These are phyloP conservation scores for Epirrhoe alternata DNA, from an alignment of 2,888 invertebrate genomes.

Conservation along the genomic window DNA sequence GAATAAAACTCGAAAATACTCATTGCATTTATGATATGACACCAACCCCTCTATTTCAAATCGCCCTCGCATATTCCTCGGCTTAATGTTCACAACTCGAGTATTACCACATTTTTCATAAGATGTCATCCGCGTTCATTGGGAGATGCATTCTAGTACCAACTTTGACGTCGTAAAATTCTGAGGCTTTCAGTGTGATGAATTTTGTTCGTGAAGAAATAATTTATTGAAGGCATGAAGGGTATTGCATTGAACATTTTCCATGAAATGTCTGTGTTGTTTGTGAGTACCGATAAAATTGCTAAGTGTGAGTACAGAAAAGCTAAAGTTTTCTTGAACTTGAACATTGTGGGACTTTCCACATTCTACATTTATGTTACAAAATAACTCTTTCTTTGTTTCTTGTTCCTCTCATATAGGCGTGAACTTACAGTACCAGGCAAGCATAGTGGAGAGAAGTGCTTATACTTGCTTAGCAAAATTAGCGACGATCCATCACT, in stretches of 20 bases:
- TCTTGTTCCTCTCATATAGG: too few relatives aligned
- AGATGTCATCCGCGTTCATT: constrained; percentile 57
- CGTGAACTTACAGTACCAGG: too few relatives aligned
- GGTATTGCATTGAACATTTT: background rate
- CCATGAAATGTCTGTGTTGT: too few relatives aligned
- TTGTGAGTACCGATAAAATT: too few relatives aligned
- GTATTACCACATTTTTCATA: constrained; percentile 75
- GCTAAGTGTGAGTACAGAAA: too few relatives aligned
- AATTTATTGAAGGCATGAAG: constrained; percentile 1
- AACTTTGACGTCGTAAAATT: constrained; percentile 20
- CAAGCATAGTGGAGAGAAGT: too few relatives aligned
- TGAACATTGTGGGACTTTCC: too few relatives aligned
- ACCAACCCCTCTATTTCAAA: constrained; percentile 62
- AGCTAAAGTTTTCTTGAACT: too few relatives aligned
- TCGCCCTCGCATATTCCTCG: constrained; percentile 75
- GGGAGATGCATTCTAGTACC: constrained; percentile 38
- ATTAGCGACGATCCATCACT: background rate
- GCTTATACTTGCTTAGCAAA: background rate
- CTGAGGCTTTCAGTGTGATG: constrained; percentile 20
- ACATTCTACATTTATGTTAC: too few relatives aligned
- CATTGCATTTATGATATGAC: constrained; percentile 1
- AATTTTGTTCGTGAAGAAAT: constrained; percentile 22
- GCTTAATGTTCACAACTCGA: constrained; percentile 67
- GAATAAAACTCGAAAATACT: background rate
- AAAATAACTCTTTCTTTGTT: too few relatives aligned